A percentile compares a stretch with the other conserved stretches of the same genome.
Evolutionary conservation across 2,888 invertebrate genomes (phyloP).

Genomic region (Troglohyphantes excavatus): DNA sequence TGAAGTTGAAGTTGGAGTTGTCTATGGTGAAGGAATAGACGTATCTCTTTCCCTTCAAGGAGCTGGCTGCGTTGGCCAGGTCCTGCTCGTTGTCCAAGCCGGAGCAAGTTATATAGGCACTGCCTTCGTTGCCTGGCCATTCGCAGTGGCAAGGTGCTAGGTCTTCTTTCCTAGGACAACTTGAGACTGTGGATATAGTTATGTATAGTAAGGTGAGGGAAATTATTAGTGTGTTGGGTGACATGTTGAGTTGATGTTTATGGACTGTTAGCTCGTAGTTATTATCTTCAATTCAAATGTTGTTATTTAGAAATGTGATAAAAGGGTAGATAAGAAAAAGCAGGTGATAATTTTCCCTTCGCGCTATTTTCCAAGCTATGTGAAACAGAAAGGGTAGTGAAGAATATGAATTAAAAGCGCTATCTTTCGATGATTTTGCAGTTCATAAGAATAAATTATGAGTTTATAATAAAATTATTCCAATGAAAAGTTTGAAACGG

Average conservation of each 20-base stretch:
- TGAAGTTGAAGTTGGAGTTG: constrained; percentile 41
- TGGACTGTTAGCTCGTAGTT: neutral
- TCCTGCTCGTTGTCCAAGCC: constrained; percentile 51
- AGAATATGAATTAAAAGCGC: too few species aligned
- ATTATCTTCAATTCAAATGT: neutral
- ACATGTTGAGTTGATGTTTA: neutral
- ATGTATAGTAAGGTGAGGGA: neutral
- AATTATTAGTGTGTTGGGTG: neutral
- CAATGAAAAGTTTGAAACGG: too few species aligned
- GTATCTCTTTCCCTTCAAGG: neutral
- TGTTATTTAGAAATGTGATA: neutral
- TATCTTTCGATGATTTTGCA: too few species aligned
- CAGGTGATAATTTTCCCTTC: constrained; percentile 14
- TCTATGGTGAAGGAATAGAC: constrained; percentile 49
- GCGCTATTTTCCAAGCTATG: too few species aligned
- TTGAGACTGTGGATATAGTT: neutral
- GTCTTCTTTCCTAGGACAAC: constrained; percentile 77
- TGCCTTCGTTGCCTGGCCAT: neutral
- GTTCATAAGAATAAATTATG: too few species aligned
- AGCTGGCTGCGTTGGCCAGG: constrained; percentile 30
- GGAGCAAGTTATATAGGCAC: constrained; percentile 34
- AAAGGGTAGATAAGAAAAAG: neutral
- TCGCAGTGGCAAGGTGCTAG: constrained; percentile 49
- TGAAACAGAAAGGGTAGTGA: too few species aligned
- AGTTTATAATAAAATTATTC: too few species aligned